These are phyloP conservation scores for Melanophora roralis DNA, from an alignment of 2,888 invertebrate species.

Conservation along the genomic window DNA sequence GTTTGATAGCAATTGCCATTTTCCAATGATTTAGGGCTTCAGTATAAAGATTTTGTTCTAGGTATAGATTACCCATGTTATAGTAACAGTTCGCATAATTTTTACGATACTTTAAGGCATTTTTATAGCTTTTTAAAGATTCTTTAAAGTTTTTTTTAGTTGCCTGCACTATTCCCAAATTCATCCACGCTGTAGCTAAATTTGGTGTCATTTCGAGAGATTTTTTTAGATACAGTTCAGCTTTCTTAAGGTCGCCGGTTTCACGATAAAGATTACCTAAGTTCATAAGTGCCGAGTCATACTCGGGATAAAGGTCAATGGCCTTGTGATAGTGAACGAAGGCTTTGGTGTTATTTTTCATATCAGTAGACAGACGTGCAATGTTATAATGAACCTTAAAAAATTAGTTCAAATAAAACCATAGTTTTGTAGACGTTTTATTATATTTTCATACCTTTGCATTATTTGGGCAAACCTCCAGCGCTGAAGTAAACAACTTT, in stretches of 20 bases:
- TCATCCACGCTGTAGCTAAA: conserved; percentile 99
- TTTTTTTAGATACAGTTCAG: conserved; percentile 87
- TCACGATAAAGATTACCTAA: conserved; percentile 96
- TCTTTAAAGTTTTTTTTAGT: conserved; percentile 83
- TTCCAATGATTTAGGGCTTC: conserved; percentile 90
- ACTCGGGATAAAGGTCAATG: conserved; percentile 92
- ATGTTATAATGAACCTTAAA: conserved; percentile 85
- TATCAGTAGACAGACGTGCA: conserved; percentile 90
- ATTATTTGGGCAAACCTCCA: conserved; percentile 93
- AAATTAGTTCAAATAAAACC: not conserved
- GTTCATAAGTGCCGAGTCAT: conserved; percentile 95
- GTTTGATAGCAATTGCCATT: conserved; percentile 86
- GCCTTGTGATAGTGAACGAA: conserved; percentile 87
- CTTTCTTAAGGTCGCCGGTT: conserved; percentile 91
- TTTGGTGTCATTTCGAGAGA: conserved; percentile 84
- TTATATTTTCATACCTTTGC: conserved; percentile 83
- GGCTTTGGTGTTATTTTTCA: conserved; percentile 83
- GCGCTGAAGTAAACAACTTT: conserved; percentile 86
- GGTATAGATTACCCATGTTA: conserved; percentile 95
- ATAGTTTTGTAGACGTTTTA: not conserved
- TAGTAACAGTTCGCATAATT: conserved; percentile 95
- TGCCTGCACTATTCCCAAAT: conserved; percentile 94
- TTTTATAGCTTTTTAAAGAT: conserved; percentile 87
- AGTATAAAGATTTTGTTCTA: conserved; percentile 85
- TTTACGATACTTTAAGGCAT: conserved; percentile 85